A percentile compares a stretch with the other conserved stretches of the same genome.
phyloP scores from a whole-genome alignment of 2,797 vertebrate genomes.

The Gallinago solitaria region DNA sequence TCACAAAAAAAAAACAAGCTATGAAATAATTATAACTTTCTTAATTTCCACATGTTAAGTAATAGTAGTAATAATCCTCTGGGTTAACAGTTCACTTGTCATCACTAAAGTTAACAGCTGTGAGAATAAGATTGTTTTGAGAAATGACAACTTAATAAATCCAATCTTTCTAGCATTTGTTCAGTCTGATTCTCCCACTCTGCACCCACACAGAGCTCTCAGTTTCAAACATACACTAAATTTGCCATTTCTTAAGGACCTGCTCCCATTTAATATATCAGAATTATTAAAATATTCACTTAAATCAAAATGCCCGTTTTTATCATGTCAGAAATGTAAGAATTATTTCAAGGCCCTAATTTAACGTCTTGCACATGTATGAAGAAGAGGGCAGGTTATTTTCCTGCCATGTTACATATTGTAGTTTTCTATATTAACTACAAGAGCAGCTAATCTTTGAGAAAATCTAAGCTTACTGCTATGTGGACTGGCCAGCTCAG shows the following conservation, averaged over 20 bases:
- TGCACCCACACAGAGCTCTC: neutral
- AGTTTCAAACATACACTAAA: neutral
- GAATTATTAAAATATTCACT: neutral
- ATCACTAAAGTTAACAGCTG: neutral
- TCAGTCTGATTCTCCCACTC: neutral
- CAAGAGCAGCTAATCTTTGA: neutral
- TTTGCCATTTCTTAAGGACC: neutral
- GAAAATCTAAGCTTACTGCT: neutral
- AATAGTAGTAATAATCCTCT: fast-evolving
- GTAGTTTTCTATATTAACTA: neutral
- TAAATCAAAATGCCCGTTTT: neutral
- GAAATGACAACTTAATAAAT: neutral
- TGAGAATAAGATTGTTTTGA: neutral
- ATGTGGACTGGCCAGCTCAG: neutral
- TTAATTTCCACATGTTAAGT: neutral
- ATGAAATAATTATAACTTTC: neutral
- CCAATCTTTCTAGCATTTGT: neutral
- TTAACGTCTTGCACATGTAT: neutral
- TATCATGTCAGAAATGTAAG: neutral
- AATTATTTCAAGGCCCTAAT: neutral
- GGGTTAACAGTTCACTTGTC: neutral
- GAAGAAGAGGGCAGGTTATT: neutral
- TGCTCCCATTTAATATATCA: neutral
- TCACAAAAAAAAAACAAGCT: neutral
- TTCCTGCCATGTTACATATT: neutral